Evolutionary conservation across 64 coral and sea anemone species (phyloP), one percentile per base, ranked within the genome.

Genomic region (Montipora capricornis): DNA sequence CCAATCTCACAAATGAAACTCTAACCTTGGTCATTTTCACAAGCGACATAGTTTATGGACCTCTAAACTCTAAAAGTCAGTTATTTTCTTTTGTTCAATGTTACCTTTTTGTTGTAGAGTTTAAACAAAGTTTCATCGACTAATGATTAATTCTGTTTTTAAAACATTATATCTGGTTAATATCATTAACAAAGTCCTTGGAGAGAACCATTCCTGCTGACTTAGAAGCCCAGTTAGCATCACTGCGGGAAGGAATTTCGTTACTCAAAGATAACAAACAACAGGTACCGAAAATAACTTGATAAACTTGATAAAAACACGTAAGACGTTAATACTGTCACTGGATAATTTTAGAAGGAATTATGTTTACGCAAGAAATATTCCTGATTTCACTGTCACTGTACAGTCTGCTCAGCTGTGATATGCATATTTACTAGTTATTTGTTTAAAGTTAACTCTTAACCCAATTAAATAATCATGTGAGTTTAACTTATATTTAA

Each of bases 201-300:
- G 94, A 94, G 92, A 92, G 94, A 97, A 92, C 95, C 74, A 76
- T 97, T 66, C 95, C 95, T 47, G 79, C 71, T 15, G 92, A 97
- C 73, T 68, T 95, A n/a, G 93, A 95, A 71, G 83, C 76, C 2
- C 96, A 95, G 79, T 74, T 98, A 64, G 44, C 15, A 49, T 87
- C 96, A 50, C 87, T 98, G 75, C 83, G 89, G 26, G 89, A 98
- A 19, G 96, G 96, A 29, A 19, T 98, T 24, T 84, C 83, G 22
- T 70, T 98, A 87, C 79, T 98, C 62, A 87, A 79, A 55, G 45
- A 69, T 73, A 93, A 95, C 90, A 94, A 92, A 37, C 20, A 78
- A 57, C 93, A 97, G 92, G 93, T 98, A 22, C 14, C 5, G 5
- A 71, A 15, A 71, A 71, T 24, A 20, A 71, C 5, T 71, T 71